A percentile compares a stretch with the other conserved stretches of the same genome.
Evolutionary conservation across 2,888 invertebrate genomes (phyloP).

Genomic region (Lasioglossum zephyrum): DNA sequence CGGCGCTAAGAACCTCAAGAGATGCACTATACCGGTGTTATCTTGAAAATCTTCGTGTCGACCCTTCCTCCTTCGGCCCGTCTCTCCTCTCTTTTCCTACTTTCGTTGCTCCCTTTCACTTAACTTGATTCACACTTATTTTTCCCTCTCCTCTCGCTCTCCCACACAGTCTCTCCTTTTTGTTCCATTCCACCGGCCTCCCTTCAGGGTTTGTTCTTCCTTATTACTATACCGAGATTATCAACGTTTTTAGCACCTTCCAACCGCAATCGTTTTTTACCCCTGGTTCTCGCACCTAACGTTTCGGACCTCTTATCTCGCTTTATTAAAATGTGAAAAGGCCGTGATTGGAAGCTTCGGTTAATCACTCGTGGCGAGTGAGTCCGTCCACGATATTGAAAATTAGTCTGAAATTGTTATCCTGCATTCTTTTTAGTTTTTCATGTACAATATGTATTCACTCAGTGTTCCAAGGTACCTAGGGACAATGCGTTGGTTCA

Average conservation of each 20-base stretch:
- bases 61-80: conserved; percentile 45
- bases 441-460: not conserved
- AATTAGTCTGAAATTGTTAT: conserved; percentile 4
- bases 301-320: conserved; percentile 23
- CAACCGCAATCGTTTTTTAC: conserved; percentile 25
- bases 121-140: conserved; percentile 55
- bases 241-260: conserved; percentile 70
- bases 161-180: conserved; percentile 38
- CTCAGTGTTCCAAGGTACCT: too few relatives aligned
- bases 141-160: not conserved
- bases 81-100: conserved; percentile 49
- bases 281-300: conserved; percentile 19
- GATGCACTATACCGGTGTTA: conserved; percentile 57
- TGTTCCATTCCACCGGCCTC: conserved; percentile 37
- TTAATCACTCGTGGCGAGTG: conserved; percentile 8
- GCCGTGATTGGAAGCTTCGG: not conserved
- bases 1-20: conserved; percentile 63
- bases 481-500: not conserved
- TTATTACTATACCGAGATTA: conserved; percentile 68
- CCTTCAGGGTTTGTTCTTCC: conserved; percentile 65
- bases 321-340: conserved; percentile 18
- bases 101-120: conserved; percentile 56
- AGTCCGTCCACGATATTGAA: conserved; percentile 4
- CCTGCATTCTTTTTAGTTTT: not conserved
- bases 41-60: conserved; percentile 66